Evolutionary conservation across 2,113 vertebrate genomes (phyloP), one percentile per base, ranked within the genome.

Genomic region (Morone chrysops): DNA sequence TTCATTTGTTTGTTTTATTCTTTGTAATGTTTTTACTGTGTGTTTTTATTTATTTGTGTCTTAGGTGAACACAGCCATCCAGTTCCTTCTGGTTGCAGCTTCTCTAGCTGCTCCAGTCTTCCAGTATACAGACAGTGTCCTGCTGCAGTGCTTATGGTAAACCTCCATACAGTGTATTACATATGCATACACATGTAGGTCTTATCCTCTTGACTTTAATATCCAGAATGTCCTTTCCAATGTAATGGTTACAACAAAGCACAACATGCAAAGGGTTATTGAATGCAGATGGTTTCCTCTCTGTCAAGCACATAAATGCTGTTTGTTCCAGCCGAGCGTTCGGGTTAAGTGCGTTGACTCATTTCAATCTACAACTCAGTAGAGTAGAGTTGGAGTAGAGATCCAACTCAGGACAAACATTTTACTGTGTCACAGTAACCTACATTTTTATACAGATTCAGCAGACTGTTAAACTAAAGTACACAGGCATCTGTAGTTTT

Each of bases 21-120:
- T 53, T 45, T 12, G 9, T 13, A n/a, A 22, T 40, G 5, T 63
- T 18, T n/a, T 20, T 17, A n/a, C 5, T 60, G 14, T 66, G n/a
- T 70, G 70, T 74, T 9, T 54, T 18, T 6, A 67, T 41, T 36
- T 8, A 18, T 11, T 11, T 59, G 61, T 43, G 66, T 13, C 0
- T 14, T 77, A 99, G 98, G 92, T 98, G 89, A 99, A 99, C 87
- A 99, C 98, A 38, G 98, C 96, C 3, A 95, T 99, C 85, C 98
- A 99, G 89, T 94, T 99, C 10, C 75, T 96, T 63, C 95, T 99
- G 94, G 98, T 99, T 68, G 98, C 98, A 10, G 96, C 97, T 20
- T 99, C 98, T 86, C 92, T 99, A 90, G 97, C 97, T 62, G 96
- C 98, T 65, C 98, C 98, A 0, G 97, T 99, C 88, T 99, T 99